Percentiles rank a stretch among this genome's conserved stretches.
These are phyloP conservation scores for Amphibalanus amphitrite DNA, from an alignment of 1,140 invertebrate genomes.

Conservation along the genomic window DNA sequence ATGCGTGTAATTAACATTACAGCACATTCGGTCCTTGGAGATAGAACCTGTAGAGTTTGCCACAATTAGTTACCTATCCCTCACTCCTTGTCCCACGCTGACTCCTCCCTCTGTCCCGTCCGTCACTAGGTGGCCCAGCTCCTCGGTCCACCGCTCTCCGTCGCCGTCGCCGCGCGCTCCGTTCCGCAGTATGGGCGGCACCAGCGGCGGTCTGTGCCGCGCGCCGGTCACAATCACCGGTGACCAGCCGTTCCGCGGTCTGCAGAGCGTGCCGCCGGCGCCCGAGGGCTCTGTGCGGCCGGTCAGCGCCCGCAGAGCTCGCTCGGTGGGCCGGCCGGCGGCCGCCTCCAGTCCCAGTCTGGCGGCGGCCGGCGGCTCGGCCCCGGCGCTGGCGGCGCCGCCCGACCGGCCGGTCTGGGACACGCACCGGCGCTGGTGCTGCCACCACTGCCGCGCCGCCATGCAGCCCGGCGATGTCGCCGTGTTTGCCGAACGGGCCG, in stretches of 20 bases:
- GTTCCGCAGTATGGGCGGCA: not conserved
- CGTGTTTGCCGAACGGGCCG: conserved; percentile 62
- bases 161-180: not conserved
- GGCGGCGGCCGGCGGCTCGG: conserved; percentile 78
- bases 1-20: too few relatives aligned
- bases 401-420: conserved; percentile 16
- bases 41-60: too few relatives aligned
- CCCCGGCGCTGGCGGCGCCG: conserved; percentile 33
- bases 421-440: conserved; percentile 14
- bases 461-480: conserved; percentile 49
- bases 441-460: conserved; percentile 16
- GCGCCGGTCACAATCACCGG: not conserved
- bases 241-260: not conserved
- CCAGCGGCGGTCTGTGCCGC: not conserved
- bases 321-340: not conserved
- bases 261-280: not conserved
- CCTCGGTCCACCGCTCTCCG: not conserved
- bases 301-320: conserved; percentile 16
- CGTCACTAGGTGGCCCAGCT: too few relatives aligned
- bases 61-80: too few relatives aligned
- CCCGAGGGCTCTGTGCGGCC: conserved; percentile 9
- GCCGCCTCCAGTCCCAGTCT: conserved; percentile 58
- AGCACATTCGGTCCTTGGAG: too few relatives aligned
- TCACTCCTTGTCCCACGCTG: too few relatives aligned
- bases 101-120: too few relatives aligned